Evolutionary conservation across 2,113 vertebrate genomes (phyloP).

Genomic region (Alethe diademata): DNA sequence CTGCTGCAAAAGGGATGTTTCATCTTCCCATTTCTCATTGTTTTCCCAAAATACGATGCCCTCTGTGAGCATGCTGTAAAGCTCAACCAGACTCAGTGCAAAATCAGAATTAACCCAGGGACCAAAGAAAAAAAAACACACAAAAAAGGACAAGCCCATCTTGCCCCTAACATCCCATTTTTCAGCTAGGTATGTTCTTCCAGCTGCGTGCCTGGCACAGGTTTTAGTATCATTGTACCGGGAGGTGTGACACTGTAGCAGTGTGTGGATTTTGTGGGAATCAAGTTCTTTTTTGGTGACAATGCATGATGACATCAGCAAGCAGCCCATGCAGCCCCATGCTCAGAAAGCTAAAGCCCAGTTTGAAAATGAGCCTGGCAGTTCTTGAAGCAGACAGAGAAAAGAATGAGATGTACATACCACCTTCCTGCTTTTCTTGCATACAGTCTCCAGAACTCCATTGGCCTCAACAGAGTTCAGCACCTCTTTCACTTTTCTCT

Average conservation of each 20-base stretch:
- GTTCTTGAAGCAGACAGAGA: background rate
- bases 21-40: background rate
- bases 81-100: background rate
- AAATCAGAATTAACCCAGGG: background rate
- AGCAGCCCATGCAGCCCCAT: background rate
- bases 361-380: background rate
- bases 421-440: slow-evolving; percentile 27
- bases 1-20: background rate
- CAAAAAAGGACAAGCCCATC: background rate
- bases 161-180: background rate
- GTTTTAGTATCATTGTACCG: background rate
- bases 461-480: background rate
- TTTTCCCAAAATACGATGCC: background rate
- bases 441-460: background rate
- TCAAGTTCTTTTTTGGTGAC: background rate
- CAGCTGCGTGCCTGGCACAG: background rate
- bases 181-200: background rate
- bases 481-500: slow-evolving; percentile 57
- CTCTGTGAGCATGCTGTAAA: background rate
- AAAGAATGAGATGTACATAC: slow-evolving; percentile 47
- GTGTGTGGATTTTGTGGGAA: background rate
- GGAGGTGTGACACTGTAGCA: background rate
- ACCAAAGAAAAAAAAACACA: background rate
- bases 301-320: background rate
- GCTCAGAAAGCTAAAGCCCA: background rate